Evolutionary conservation across 64 coral and sea anemone genomes (phyloP), one percentile per base, ranked within the genome.

Genomic region (Pocillopora verrucosa): DNA sequence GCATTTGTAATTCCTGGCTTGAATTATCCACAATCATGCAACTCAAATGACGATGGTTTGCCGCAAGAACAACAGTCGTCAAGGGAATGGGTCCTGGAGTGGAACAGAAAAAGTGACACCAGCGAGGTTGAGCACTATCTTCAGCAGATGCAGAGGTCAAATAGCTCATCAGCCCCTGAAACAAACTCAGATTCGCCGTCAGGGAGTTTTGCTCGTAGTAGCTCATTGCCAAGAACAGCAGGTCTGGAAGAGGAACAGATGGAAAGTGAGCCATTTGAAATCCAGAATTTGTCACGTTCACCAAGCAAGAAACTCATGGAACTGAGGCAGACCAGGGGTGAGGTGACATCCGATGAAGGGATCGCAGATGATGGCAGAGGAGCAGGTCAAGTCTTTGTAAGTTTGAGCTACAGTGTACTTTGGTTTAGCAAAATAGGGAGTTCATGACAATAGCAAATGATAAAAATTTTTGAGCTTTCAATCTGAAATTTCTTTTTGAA

Each of bases 41-140:
- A 72, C 15, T 77, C 59, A 17, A 92, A 25, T 22, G 79, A 73
- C 20, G 84, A 85, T 69, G 92, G 87, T 9, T 86, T 88, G 12
- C 82, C 92, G 57, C 63, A 87, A 51, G 91, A 97, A 25, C 91
- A 97, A 12, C 95, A 91, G 64, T 79, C 91, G 34, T 91, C 84
- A 63, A 90, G 92, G 60, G 95, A 97, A n/a, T 97, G 89, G 92
- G 95, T 97, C 11, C 36, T 93, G 61, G 91, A 97, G 56, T 97
- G 95, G 95, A 84, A 91, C 72, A 97, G 75, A 24, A 94, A 88
- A 34, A 80, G 91, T 2, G 89, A 90, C 19, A 76, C 78, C 19
- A 84, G 87, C 75, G 91, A 89, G 59, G 78, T 82, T 35, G 59
- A 74, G n/a, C 70, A 77, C 25, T 65, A 75, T 24, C 58, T 87